Evolutionary conservation across 2,797 vertebrate species (phyloP).

Genomic region (Percopsis omiscomaycus): DNA sequence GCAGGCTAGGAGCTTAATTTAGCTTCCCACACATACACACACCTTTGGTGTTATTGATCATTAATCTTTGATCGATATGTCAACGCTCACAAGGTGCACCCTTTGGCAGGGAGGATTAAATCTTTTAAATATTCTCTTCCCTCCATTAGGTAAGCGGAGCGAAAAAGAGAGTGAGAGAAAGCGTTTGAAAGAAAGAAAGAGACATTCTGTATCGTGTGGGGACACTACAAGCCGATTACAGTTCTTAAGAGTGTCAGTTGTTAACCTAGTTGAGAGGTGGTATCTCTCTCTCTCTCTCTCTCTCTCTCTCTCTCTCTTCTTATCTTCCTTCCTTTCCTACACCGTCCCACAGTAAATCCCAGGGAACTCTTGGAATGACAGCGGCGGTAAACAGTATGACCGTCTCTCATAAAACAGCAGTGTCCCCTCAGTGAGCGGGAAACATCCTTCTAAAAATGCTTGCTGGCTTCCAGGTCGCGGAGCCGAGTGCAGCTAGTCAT

Average conservation of each 20-base stretch:
- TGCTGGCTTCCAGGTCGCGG: slow-evolving; percentile 50
- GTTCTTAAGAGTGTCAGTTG: background rate
- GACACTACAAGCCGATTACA: no score
- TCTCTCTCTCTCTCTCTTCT: background rate
- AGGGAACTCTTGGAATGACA: slow-evolving; percentile 61
- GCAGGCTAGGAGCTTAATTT: slow-evolving; percentile 23
- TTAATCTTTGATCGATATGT: slow-evolving; percentile 50
- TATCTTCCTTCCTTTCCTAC: background rate
- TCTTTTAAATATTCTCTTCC: slow-evolving; percentile 37
- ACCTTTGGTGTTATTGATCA: slow-evolving; percentile 48
- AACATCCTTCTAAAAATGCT: slow-evolving; percentile 59
- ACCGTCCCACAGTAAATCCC: slow-evolving; percentile 65
- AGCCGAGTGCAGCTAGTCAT: slow-evolving; percentile 37
- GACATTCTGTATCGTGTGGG: no score
- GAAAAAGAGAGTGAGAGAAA: slow-evolving; percentile 9
- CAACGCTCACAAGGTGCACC: slow-evolving; percentile 31
- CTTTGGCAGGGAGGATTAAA: slow-evolving; percentile 38
- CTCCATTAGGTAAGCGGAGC: slow-evolving; percentile 32
- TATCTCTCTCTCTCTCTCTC: background rate
- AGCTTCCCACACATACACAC: background rate
- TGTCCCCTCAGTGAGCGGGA: slow-evolving; percentile 51
- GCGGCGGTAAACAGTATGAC: slow-evolving; percentile 68
- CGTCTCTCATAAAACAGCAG: slow-evolving; percentile 66
- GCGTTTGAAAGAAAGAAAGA: background rate
- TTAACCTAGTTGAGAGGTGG: background rate